Conservation (phyloP, 2,113 vertebrate species). For the Asarcornis scutulata region DNA sequence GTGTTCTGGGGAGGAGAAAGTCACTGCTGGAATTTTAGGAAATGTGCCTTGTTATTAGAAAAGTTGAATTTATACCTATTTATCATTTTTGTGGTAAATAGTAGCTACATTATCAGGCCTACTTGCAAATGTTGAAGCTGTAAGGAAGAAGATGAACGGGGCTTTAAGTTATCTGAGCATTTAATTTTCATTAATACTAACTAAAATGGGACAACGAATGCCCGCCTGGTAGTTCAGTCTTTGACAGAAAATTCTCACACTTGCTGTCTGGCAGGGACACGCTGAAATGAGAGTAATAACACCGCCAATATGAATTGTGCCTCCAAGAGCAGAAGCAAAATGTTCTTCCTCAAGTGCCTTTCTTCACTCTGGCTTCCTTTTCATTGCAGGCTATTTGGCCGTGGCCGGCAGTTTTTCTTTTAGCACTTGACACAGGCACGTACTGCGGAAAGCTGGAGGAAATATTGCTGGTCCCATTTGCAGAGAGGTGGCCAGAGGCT, state of each 20-base stretch:
- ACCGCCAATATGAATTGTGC: neutral
- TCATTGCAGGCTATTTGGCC: neutral
- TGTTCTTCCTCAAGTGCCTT: accelerated
- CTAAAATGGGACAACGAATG: neutral
- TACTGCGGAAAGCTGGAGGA: neutral
- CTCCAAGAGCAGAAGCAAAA: neutral
- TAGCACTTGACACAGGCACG: accelerated
- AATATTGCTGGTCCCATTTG: neutral
- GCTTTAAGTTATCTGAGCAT: neutral
- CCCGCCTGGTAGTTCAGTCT: neutral
- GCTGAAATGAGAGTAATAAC: neutral
- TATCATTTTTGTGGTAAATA: neutral
- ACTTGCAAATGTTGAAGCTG: neutral
- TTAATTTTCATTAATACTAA: neutral
- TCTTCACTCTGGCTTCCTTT: neutral
- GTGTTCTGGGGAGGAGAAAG: neutral
- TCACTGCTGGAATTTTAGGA: neutral
- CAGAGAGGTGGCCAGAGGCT: neutral
- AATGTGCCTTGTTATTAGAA: neutral
- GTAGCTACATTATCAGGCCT: neutral
- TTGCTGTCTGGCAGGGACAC: neutral
- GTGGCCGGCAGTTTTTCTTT: neutral
- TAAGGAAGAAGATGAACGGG: neutral
- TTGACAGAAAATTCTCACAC: neutral
- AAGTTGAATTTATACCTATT: neutral